phyloP scores from a whole-genome alignment of 53 echinoderm and acorn worm genomes.

The Temnopleurus reevesii region DNA sequence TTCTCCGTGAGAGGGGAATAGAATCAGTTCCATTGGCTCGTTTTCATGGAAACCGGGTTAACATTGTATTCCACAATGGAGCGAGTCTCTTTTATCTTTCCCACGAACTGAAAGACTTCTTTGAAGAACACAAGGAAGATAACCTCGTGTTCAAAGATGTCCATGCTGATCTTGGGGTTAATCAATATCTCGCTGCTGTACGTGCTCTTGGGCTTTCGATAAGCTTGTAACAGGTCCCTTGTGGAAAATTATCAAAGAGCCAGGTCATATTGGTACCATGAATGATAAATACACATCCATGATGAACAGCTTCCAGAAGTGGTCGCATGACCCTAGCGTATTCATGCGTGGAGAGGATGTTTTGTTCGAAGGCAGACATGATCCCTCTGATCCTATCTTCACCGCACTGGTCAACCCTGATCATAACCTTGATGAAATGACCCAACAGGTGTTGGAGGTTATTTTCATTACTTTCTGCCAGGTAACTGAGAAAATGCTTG shows the following conservation, averaged over 20 bases:
- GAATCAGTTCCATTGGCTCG: neutral
- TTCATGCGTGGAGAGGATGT: slow-evolving; percentile 58
- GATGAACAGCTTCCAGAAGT: neutral
- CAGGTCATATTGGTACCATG: slow-evolving; percentile 59
- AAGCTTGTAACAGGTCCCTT: slow-evolving; percentile 68
- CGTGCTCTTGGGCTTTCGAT: slow-evolving; percentile 69
- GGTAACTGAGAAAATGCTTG: slow-evolving; percentile 23
- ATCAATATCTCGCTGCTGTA: slow-evolving; percentile 53
- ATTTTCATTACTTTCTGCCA: neutral
- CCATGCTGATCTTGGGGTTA: slow-evolving; percentile 61
- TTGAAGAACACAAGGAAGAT: slow-evolving; percentile 48
- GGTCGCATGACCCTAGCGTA: slow-evolving; percentile 60
- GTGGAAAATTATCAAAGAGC: slow-evolving; percentile 60
- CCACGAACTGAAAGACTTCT: slow-evolving; percentile 56
- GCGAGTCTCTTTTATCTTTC: slow-evolving; percentile 57
- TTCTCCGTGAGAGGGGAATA: neutral
- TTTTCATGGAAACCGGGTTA: neutral
- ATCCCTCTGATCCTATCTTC: neutral
- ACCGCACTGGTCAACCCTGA: neutral
- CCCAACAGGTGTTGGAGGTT: slow-evolving; percentile 12
- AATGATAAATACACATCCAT: neutral
- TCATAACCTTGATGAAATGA: neutral
- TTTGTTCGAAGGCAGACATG: slow-evolving; percentile 57
- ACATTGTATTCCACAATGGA: slow-evolving; percentile 65
- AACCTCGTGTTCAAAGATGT: slow-evolving; percentile 59